These are phyloP conservation scores for Antheraea mylitta DNA, from an alignment of 1,140 invertebrate genomes.

Conservation along the genomic window DNA sequence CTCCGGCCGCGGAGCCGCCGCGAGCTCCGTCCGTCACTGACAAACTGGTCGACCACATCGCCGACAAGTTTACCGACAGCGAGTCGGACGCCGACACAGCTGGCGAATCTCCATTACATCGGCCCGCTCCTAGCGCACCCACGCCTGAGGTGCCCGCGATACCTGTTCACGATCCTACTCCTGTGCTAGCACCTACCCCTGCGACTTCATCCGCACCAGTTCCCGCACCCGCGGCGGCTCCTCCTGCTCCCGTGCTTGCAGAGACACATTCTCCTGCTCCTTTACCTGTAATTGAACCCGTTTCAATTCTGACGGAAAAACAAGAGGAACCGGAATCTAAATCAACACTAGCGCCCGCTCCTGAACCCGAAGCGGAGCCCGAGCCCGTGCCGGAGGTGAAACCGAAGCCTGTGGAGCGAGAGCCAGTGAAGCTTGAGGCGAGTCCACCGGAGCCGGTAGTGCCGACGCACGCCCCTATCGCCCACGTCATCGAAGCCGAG, in stretches of 20 bases:
- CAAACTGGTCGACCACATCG: slow-evolving; percentile 62
- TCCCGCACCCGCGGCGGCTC: not conserved
- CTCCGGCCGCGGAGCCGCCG: slow-evolving; percentile 53
- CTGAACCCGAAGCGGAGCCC: slow-evolving; percentile 29
- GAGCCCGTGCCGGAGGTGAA: slow-evolving; percentile 38
- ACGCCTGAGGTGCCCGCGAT: slow-evolving; percentile 47
- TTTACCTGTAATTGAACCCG: slow-evolving; percentile 16
- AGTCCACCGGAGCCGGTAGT: slow-evolving; percentile 15
- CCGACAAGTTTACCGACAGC: slow-evolving; percentile 77
- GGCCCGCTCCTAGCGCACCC: slow-evolving; percentile 41
- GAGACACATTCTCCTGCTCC: slow-evolving; percentile 23
- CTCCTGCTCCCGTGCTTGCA: slow-evolving; percentile 3
- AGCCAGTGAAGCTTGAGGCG: not conserved
- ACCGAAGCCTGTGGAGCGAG: slow-evolving; percentile 38
- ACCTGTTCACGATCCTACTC: slow-evolving; percentile 39
- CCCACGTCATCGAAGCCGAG: slow-evolving; percentile 81
- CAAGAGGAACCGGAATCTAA: slow-evolving; percentile 25
- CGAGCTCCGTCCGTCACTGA: slow-evolving; percentile 54
- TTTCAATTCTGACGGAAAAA: slow-evolving; percentile 23
- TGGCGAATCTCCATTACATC: slow-evolving; percentile 59
- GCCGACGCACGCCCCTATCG: slow-evolving; percentile 48
- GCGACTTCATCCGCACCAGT: slow-evolving; percentile 20
- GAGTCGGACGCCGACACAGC: slow-evolving; percentile 72
- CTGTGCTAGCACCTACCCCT: slow-evolving; percentile 31
- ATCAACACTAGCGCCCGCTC: slow-evolving; percentile 26